A percentile compares a stretch with the other conserved stretches of the same genome.
Evolutionary conservation across 1,140 invertebrate genomes (phyloP).

Genomic region (Cherax destructor): DNA sequence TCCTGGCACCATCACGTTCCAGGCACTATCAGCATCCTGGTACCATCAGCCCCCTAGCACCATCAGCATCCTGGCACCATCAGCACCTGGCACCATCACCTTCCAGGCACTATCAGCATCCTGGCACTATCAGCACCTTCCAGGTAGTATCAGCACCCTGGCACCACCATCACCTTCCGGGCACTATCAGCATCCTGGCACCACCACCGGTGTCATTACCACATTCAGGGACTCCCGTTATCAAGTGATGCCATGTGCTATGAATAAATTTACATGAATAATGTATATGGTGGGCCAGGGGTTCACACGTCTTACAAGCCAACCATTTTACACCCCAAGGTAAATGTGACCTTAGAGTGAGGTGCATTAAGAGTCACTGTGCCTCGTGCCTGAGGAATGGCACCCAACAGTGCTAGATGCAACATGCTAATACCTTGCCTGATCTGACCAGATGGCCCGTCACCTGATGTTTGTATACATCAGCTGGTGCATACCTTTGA

Average conservation of each 20-base stretch:
- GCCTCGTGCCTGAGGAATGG: too few relatives aligned
- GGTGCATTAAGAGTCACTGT: neutral
- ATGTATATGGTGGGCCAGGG: constrained; percentile 20
- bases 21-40: neutral
- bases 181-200: neutral
- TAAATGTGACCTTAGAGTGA: neutral
- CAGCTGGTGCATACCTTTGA: too few relatives aligned
- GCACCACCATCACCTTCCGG: neutral
- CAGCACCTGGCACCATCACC: neutral
- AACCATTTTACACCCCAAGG: neutral
- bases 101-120: neutral
- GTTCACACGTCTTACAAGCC: constrained; percentile 9
- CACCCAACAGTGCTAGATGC: too few relatives aligned
- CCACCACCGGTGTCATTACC: constrained; percentile 33
- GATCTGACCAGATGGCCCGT: too few relatives aligned
- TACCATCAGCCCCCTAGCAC: neutral
- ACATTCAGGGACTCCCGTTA: constrained; percentile 22
- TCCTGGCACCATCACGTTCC: neutral
- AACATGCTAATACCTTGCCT: too few relatives aligned
- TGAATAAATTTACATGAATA: constrained; percentile 55
- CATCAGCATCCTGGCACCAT: neutral
- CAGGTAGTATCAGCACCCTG: neutral
- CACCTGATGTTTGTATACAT: too few relatives aligned
- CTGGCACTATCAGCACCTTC: neutral
- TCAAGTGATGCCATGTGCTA: constrained; percentile 47